Percentiles rank a stretch among this genome's conserved stretches.
Conservation (phyloP, 2,113 vertebrate genomes). For the Colinus virginianus region DNA sequence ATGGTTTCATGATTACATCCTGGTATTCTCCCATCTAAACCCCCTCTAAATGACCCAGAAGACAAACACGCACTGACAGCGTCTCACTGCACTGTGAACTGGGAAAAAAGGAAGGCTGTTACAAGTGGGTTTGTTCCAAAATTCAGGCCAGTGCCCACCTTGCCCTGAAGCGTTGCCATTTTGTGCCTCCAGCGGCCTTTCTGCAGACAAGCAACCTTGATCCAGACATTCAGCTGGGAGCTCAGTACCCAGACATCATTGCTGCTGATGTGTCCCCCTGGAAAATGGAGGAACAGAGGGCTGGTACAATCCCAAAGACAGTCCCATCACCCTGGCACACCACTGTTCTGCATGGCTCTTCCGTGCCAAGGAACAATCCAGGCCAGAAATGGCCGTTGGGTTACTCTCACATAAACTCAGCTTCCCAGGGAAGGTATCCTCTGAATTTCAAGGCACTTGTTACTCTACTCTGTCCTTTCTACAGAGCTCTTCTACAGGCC, state of each 20-base stretch:
- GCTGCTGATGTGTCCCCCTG: slow-evolving; percentile 85
- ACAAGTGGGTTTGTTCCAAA: background rate
- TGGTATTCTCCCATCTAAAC: background rate
- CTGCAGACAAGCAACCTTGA: slow-evolving; percentile 77
- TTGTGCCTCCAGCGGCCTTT: slow-evolving; percentile 84
- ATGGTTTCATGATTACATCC: accelerated
- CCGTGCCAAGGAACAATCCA: background rate
- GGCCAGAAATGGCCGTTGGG: accelerated
- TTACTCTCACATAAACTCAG: background rate
- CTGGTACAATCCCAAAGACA: background rate
- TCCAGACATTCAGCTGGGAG: slow-evolving; percentile 81
- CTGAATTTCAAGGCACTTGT: background rate
- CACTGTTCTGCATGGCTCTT: background rate
- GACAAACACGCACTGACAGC: background rate
- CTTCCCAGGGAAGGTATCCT: background rate
- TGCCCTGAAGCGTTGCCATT: slow-evolving; percentile 79
- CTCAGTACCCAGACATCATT: slow-evolving; percentile 81
- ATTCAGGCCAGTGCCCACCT: slow-evolving; percentile 61
- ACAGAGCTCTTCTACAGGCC: background rate
- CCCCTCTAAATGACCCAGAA: background rate
- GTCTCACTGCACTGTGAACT: background rate
- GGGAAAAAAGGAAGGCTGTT: background rate
- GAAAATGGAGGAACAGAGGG: background rate
- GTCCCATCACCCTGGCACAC: background rate
- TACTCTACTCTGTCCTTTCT: background rate